These are phyloP conservation scores for Drosophila micromelanica DNA, from an alignment of 1,140 invertebrate species.

Conservation along the genomic window DNA sequence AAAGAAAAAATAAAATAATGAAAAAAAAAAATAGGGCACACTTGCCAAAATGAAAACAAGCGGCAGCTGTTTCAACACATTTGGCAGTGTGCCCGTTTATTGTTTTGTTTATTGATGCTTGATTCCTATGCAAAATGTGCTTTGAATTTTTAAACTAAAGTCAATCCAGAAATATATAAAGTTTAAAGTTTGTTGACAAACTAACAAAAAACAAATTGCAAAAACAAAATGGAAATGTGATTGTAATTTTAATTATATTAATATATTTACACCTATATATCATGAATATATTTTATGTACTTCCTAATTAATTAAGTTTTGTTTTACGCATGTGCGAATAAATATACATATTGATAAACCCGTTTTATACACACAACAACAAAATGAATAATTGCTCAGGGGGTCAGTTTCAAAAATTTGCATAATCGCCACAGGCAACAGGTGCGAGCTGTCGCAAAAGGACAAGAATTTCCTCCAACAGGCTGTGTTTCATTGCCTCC, in stretches of 20 bases:
- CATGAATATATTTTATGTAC: conserved; percentile 12
- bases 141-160: conserved; percentile 30
- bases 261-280: conserved; percentile 41
- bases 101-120: conserved; percentile 32
- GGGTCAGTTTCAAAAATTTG: conserved; percentile 15
- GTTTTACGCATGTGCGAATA: conserved; percentile 20
- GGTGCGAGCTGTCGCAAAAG: neutral
- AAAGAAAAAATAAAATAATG: neutral
- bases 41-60: conserved; percentile 29
- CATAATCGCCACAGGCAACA: conserved; percentile 14
- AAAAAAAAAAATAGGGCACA: conserved; percentile 56
- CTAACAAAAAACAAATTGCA: conserved; percentile 1
- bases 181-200: conserved; percentile 22
- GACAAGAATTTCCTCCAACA: neutral
- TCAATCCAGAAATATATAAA: conserved; percentile 6
- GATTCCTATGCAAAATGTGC: conserved; percentile 62
- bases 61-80: conserved; percentile 58
- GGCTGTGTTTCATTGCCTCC: too few species aligned
- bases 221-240: conserved; percentile 58
- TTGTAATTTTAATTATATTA: conserved; percentile 58
- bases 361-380: neutral
- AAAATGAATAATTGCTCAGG: conserved; percentile 4
- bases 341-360: conserved; percentile 5
- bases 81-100: conserved; percentile 55
- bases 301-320: conserved; percentile 33